phyloP scores from a whole-genome alignment of 2,888 invertebrate species.

The Microctonus brassicae region DNA sequence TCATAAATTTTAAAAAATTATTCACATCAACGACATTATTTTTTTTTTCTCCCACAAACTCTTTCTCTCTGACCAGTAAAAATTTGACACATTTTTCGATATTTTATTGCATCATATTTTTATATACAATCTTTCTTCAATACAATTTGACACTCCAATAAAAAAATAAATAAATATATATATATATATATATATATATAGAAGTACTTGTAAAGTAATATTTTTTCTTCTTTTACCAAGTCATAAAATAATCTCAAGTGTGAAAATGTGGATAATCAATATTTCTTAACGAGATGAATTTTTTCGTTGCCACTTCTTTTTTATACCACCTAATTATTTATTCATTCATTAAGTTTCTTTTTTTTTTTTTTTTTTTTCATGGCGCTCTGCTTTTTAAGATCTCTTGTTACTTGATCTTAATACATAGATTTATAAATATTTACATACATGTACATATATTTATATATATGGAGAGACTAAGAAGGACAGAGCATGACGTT shows the following conservation, averaged over 20 bases:
- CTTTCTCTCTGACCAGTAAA: neutral
- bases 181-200: neutral
- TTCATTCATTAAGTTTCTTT: neutral
- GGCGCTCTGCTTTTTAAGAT: neutral
- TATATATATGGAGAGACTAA: neutral
- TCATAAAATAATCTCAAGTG: neutral
- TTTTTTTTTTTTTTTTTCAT: neutral
- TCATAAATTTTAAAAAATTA: constrained; percentile 5
- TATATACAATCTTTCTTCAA: neutral
- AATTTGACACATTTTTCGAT: neutral
- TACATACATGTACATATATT: neutral
- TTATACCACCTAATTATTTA: neutral
- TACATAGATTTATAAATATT: neutral
- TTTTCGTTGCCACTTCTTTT: neutral
- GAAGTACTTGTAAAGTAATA: neutral
- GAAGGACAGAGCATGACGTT: neutral
- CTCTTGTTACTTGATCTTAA: neutral
- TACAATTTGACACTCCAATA: neutral
- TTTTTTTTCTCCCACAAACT: neutral
- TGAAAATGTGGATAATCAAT: constrained; percentile 24
- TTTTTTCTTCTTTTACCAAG: neutral
- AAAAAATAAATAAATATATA: neutral
- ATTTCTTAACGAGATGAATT: constrained; percentile 37
- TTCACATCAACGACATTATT: neutral
- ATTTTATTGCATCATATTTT: neutral